A percentile compares a stretch with the other conserved stretches of the same genome.
These are phyloP conservation scores for Microplitis demolitor DNA, from an alignment of 1,140 invertebrate genomes.

Conservation along the genomic window DNA sequence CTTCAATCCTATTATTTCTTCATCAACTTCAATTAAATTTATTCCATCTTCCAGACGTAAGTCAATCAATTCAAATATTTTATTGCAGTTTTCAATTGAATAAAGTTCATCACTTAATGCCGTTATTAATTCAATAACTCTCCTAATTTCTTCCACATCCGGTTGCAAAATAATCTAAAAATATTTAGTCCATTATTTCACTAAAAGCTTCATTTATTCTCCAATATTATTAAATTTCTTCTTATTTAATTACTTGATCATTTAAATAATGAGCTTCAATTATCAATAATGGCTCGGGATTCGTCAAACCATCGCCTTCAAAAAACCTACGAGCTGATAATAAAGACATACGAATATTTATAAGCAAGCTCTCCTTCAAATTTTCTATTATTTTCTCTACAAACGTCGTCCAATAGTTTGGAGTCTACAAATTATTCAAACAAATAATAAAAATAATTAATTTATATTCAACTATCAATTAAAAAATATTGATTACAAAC, in stretches of 20 bases:
- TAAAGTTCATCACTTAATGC: not conserved
- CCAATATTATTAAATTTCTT: not conserved
- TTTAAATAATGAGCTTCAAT: constrained; percentile 6
- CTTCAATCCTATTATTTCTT: not conserved
- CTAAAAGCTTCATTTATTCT: not conserved
- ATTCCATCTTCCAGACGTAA: not conserved
- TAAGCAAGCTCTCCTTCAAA: constrained; percentile 1
- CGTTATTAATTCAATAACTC: not conserved
- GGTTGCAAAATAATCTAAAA: constrained; percentile 6
- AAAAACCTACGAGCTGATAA: constrained; percentile 5
- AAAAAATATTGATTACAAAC: not conserved
- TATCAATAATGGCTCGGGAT: not conserved
- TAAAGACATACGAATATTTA: constrained; percentile 1
- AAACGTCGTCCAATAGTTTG: constrained; percentile 7
- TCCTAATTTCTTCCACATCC: not conserved
- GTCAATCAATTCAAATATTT: not conserved
- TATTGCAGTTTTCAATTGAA: constrained; percentile 8
- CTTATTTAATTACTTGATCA: not conserved
- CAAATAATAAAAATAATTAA: not conserved
- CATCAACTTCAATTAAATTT: not conserved
- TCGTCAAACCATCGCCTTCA: not conserved
- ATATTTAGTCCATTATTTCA: not conserved
- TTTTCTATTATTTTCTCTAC: not conserved
- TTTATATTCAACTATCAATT: not conserved
- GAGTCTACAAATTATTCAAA: not conserved